Evolutionary conservation across 2,797 vertebrate genomes (phyloP).

Genomic region (Anabas testudineus): DNA sequence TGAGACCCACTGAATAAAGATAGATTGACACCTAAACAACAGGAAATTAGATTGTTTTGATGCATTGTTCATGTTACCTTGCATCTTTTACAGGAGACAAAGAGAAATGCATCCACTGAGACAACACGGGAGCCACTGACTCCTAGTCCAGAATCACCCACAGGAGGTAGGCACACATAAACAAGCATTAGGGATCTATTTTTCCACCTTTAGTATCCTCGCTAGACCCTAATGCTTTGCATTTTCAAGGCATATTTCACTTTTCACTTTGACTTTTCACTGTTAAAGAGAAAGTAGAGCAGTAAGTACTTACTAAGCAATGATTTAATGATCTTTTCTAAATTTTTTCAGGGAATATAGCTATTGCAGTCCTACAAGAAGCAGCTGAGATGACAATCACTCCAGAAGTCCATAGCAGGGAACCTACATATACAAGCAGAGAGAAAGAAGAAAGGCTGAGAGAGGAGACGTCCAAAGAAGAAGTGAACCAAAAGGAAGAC

Average conservation of each 20-base stretch:
- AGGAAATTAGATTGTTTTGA: not conserved
- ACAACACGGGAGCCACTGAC: slow-evolving; percentile 83
- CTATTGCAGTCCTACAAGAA: slow-evolving; percentile 66
- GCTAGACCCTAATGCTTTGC: not conserved
- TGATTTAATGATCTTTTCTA: not conserved
- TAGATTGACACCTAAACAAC: not conserved
- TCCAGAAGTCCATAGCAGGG: slow-evolving; percentile 28
- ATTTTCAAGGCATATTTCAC: not conserved
- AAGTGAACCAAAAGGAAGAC: slow-evolving; percentile 25
- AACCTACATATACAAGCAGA: slow-evolving; percentile 17
- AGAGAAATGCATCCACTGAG: slow-evolving; percentile 83
- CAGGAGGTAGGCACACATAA: slow-evolving; percentile 82
- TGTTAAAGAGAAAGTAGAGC: not conserved
- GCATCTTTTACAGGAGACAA: slow-evolving; percentile 77
- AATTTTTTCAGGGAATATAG: slow-evolving; percentile 66
- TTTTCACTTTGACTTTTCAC: not conserved
- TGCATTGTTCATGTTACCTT: not conserved
- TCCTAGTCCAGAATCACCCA: slow-evolving; percentile 78
- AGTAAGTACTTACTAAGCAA: no score
- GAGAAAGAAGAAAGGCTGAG: slow-evolving; percentile 38
- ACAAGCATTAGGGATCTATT: not conserved
- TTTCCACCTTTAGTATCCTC: not conserved
- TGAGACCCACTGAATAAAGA: not conserved
- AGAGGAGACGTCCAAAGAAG: slow-evolving; percentile 26
- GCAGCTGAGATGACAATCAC: slow-evolving; percentile 56